phyloP scores from a whole-genome alignment of 2,113 vertebrate genomes.

The Epinephelus lanceolatus region DNA sequence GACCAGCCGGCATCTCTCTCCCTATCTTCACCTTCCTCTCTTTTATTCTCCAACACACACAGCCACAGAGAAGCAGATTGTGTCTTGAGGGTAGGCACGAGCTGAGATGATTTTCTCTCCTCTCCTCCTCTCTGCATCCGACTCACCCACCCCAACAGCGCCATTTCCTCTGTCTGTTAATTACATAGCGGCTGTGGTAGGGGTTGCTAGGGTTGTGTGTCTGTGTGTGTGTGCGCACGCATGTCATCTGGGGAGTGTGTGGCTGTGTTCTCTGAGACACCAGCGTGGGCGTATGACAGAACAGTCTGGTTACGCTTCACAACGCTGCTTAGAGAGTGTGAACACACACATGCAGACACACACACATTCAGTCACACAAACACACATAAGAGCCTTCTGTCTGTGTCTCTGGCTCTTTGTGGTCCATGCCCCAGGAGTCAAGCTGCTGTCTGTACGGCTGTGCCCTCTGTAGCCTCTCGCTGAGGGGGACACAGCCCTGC shows the following conservation, averaged over 20 bases:
- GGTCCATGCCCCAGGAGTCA: conserved; percentile 74
- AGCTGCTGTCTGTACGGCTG: conserved; percentile 73
- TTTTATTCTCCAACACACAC: conserved; percentile 55
- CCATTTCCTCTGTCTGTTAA: conserved; percentile 82
- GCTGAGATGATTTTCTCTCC: conserved; percentile 71
- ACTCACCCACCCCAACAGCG: conserved; percentile 72
- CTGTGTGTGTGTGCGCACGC: conserved; percentile 20
- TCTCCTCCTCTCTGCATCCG: conserved; percentile 63
- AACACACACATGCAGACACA: conserved; percentile 55
- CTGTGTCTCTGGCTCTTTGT: conserved; percentile 71
- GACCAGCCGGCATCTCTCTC: conserved; percentile 66
- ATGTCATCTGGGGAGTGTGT: conserved; percentile 72
- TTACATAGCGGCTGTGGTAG: conserved; percentile 73
- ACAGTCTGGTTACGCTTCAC: conserved; percentile 81
- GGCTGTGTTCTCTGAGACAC: conserved; percentile 74
- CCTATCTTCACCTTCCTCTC: conserved; percentile 66
- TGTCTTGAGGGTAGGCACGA: conserved; percentile 77
- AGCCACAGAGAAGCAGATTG: conserved; percentile 55
- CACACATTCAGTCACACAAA: conserved; percentile 36
- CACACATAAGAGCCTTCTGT: conserved; percentile 66
- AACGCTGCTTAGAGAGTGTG: conserved; percentile 69
- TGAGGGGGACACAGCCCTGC: conserved; percentile 45
- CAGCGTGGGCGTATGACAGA: conserved; percentile 79
- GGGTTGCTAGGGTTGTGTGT: conserved; percentile 62
- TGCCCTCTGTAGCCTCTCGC: conserved; percentile 62